A percentile compares a stretch with the other conserved stretches of the same genome.
These are phyloP conservation scores for Phyllotis vaccarum DNA, from an alignment of 2,797 vertebrate species.

Conservation along the genomic window DNA sequence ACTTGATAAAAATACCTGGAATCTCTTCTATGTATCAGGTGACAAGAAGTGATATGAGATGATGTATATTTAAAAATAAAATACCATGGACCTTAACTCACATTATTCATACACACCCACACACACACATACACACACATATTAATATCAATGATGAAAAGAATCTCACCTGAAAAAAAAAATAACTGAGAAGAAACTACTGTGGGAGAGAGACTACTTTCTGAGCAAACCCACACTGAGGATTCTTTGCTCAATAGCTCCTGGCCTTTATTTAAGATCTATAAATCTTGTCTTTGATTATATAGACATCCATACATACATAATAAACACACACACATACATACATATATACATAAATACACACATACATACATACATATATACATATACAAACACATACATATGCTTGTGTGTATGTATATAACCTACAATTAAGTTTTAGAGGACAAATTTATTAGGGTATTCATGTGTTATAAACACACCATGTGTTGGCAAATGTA, in stretches of 20 bases:
- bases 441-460: not conserved
- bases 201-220: not conserved
- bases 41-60: not conserved
- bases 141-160: not conserved
- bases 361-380: not conserved
- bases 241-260: not conserved
- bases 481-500: not conserved
- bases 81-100: not conserved
- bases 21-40: not conserved
- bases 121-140: not conserved
- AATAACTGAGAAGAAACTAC: not conserved
- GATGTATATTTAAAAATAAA: constrained; percentile 33
- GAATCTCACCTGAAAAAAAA: not conserved
- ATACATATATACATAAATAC: not conserved
- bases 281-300: not conserved
- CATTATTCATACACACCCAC: not conserved
- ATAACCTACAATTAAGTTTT: not conserved
- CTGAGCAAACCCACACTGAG: not conserved
- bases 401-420: not conserved
- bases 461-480: not conserved
- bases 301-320: not conserved
- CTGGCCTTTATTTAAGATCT: not conserved
- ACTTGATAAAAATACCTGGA: not conserved
- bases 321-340: rapidly evolving
- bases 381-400: not conserved